Percentiles rank a stretch among this genome's conserved stretches.
Conservation (phyloP, 1,140 invertebrate genomes). For the Drosophila simulans region DNA sequence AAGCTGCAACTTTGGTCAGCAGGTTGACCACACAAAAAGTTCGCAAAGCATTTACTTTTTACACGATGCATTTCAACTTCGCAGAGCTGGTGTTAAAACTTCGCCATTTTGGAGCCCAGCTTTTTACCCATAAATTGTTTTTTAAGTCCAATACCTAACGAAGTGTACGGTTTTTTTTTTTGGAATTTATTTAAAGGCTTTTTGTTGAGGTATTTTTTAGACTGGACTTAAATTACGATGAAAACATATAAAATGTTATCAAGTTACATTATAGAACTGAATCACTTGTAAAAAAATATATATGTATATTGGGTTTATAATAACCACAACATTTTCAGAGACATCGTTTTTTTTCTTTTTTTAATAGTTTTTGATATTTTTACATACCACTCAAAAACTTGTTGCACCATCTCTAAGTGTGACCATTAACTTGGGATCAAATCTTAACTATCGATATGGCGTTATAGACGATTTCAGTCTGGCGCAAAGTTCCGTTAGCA, state of each 20-base stretch:
- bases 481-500: slow-evolving; percentile 7
- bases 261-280: too few relatives aligned
- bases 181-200: background rate
- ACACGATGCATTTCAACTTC: slow-evolving; percentile 33
- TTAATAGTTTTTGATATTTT: too few relatives aligned
- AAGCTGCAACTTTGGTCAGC: slow-evolving; percentile 40
- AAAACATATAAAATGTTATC: background rate
- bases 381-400: too few relatives aligned
- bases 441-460: slow-evolving; percentile 19
- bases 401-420: slow-evolving; percentile 6
- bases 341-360: too few relatives aligned
- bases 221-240: background rate
- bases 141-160: background rate
- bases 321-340: too few relatives aligned
- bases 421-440: background rate
- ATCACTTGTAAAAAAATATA: too few relatives aligned
- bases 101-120: slow-evolving; percentile 11
- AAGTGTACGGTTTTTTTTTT: background rate
- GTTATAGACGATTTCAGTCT: slow-evolving; percentile 2
- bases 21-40: slow-evolving; percentile 51
- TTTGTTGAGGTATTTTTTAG: background rate
- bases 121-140: slow-evolving; percentile 32
- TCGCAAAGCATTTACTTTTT: slow-evolving; percentile 34
- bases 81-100: slow-evolving; percentile 33
- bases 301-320: too few relatives aligned